Conservation (phyloP, 2,113 vertebrate genomes). For the Pimephales promelas region DNA sequence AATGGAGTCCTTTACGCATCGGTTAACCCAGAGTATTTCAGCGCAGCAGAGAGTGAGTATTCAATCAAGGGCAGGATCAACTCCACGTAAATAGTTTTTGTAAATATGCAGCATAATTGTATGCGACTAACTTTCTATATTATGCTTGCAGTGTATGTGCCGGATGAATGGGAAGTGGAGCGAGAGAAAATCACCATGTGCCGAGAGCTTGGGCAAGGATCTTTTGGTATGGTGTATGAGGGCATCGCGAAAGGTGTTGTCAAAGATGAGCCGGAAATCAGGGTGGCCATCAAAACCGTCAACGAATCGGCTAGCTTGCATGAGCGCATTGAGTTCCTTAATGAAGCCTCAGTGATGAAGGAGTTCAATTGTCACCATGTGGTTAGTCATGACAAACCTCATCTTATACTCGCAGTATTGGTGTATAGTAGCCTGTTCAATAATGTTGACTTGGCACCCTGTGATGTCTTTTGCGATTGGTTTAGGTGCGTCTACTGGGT, state of each 20-base stretch:
- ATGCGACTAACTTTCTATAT: neutral
- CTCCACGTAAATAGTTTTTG: neutral
- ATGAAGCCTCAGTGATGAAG: slow-evolving; percentile 98
- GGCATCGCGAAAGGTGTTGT: slow-evolving; percentile 95
- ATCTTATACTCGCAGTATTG: neutral
- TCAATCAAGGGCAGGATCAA: neutral
- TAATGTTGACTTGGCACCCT: neutral
- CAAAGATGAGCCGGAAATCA: slow-evolving; percentile 91
- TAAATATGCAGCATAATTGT: neutral
- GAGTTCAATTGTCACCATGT: slow-evolving; percentile 99
- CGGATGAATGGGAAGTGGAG: slow-evolving; percentile 96
- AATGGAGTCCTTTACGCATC: slow-evolving; percentile 97
- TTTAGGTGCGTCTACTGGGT: slow-evolving; percentile 91
- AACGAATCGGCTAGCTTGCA: slow-evolving; percentile 97
- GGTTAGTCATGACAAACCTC: slow-evolving; percentile 72
- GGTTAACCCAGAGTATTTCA: slow-evolving; percentile 98
- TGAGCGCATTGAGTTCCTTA: slow-evolving; percentile 96
- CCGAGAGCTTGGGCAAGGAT: slow-evolving; percentile 94
- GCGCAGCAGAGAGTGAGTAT: slow-evolving; percentile 92
- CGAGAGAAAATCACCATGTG: slow-evolving; percentile 94
- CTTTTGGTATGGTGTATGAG: slow-evolving; percentile 99
- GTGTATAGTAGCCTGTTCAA: neutral
- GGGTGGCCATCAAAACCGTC: slow-evolving; percentile 95
- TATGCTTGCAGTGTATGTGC: slow-evolving; percentile 85
- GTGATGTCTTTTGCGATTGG: slow-evolving; percentile 47